Evolutionary conservation across 2,113 vertebrate genomes (phyloP).

Genomic region (Solea solea): DNA sequence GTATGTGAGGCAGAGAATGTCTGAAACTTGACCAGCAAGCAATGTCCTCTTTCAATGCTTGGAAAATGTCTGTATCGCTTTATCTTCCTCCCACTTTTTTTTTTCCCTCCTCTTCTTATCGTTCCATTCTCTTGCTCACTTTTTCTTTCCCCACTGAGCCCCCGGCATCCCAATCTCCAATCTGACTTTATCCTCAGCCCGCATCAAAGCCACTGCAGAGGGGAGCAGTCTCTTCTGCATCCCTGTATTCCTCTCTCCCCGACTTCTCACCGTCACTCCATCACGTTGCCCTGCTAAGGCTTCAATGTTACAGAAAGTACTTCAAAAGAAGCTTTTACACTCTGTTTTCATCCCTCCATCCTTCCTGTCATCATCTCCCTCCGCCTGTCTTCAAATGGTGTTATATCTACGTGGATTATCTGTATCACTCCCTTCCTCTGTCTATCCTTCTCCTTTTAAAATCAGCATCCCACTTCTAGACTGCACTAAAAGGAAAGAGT

Average conservation of each 20-base stretch:
- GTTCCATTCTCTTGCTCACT: conserved; percentile 48
- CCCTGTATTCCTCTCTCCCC: conserved; percentile 59
- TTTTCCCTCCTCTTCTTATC: conserved; percentile 44
- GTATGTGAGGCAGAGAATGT: not conserved
- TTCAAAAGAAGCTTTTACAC: conserved; percentile 66
- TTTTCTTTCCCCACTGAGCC: conserved; percentile 58
- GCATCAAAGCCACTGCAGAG: conserved; percentile 69
- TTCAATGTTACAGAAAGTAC: conserved; percentile 69
- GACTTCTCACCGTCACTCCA: conserved; percentile 36
- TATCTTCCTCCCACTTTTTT: conserved; percentile 10
- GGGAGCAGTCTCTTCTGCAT: conserved; percentile 64
- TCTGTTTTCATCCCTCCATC: conserved; percentile 44
- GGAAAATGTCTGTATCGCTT: conserved; percentile 40
- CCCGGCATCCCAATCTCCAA: conserved; percentile 70
- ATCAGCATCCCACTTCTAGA: conserved; percentile 51
- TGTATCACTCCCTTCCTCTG: conserved; percentile 46
- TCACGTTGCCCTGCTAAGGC: conserved; percentile 54
- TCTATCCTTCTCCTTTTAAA: conserved; percentile 58
- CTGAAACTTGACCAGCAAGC: not conserved
- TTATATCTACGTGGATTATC: conserved; percentile 74
- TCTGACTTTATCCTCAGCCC: conserved; percentile 74
- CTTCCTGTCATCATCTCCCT: conserved; percentile 43
- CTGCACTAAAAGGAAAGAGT: conserved; percentile 43
- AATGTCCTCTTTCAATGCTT: conserved; percentile 12
- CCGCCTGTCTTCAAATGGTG: conserved; percentile 42